Evolutionary conservation across 2,797 vertebrate genomes (phyloP).

Genomic region (Periparus ater): DNA sequence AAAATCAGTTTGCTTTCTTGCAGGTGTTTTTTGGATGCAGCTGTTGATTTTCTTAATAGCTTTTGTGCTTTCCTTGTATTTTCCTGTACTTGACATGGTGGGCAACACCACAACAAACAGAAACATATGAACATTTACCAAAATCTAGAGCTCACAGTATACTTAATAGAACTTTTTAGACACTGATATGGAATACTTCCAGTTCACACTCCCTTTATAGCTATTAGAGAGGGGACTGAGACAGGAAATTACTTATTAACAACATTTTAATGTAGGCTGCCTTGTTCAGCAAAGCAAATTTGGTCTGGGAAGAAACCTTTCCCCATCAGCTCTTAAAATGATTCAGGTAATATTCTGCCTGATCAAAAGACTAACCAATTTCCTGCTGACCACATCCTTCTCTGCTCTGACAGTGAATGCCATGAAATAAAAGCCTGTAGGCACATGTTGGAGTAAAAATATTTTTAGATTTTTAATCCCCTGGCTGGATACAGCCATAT

Average conservation of each 20-base stretch:
- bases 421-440: slow-evolving; percentile 15
- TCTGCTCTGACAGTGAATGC: background rate
- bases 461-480: slow-evolving; percentile 68
- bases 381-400: slow-evolving; percentile 42
- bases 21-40: background rate
- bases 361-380: slow-evolving; percentile 30
- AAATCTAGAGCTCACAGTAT: background rate
- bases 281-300: slow-evolving; percentile 15
- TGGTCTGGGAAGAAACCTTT: background rate
- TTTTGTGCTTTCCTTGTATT: background rate
- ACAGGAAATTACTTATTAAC: slow-evolving; percentile 57
- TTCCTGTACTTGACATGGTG: background rate
- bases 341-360: slow-evolving; percentile 17
- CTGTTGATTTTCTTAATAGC: background rate
- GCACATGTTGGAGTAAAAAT: slow-evolving; percentile 49
- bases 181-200: background rate
- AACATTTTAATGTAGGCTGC: slow-evolving; percentile 18
- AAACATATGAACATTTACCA: background rate
- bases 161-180: background rate
- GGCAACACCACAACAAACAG: background rate
- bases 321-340: background rate
- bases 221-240: background rate
- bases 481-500: slow-evolving; percentile 47
- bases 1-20: background rate
- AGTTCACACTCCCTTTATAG: background rate